Conservation (phyloP, 2,797 vertebrate species). For the Urocyon cinereoargenteus region DNA sequence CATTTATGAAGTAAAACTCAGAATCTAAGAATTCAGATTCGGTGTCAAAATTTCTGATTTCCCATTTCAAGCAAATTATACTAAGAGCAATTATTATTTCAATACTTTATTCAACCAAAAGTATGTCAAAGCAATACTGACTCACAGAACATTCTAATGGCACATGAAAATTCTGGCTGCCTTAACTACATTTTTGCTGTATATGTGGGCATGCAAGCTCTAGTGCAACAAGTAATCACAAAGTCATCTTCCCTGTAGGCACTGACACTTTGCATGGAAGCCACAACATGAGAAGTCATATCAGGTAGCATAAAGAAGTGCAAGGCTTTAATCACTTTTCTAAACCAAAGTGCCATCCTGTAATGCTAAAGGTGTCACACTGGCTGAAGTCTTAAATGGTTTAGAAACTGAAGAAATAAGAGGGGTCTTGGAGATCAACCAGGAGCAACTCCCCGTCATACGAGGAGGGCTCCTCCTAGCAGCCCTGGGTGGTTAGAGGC, state of each 20-base stretch:
- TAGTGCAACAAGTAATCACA: not conserved
- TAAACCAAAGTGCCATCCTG: not conserved
- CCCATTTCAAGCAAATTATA: not conserved
- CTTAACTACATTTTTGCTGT: not conserved
- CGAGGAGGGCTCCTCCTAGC: not conserved
- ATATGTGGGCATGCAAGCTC: not conserved
- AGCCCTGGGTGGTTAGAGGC: not conserved
- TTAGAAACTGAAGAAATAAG: not conserved
- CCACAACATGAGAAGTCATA: not conserved
- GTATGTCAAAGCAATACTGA: not conserved
- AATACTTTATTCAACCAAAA: not conserved
- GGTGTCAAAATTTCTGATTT: conserved; percentile 43
- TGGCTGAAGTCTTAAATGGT: not conserved
- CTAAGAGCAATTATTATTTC: not conserved
- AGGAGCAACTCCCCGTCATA: not conserved
- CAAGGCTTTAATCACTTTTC: conserved; percentile 7
- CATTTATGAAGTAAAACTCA: not conserved
- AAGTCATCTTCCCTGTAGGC: not conserved
- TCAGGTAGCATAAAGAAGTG: not conserved
- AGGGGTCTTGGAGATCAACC: not conserved
- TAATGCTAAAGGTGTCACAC: not conserved
- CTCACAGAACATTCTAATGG: not conserved
- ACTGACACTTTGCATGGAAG: not conserved
- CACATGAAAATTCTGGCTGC: not conserved
- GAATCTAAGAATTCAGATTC: conserved; percentile 1